Evolutionary conservation across 2,888 invertebrate species (phyloP).

Genomic region (Coelopa pilipes): DNA sequence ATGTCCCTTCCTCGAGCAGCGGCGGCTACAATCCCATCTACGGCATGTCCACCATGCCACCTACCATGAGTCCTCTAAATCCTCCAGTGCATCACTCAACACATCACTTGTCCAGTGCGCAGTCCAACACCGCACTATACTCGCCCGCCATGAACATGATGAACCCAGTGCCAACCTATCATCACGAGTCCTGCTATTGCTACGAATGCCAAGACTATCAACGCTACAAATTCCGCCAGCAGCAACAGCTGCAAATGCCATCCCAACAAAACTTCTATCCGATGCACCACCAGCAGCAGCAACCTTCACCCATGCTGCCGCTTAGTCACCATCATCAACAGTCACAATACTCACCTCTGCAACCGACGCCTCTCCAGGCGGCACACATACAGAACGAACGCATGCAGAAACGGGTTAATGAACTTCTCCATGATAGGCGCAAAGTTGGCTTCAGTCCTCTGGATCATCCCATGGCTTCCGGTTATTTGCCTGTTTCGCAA

Average conservation of each 20-base stretch:
- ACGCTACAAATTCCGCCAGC: conserved; percentile 49
- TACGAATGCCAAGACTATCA: conserved; percentile 65
- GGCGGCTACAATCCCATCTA: conserved; percentile 56
- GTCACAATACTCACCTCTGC: conserved; percentile 54
- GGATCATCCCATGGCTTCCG: conserved; percentile 52
- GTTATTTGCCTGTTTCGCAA: conserved; percentile 39
- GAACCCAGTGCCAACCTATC: conserved; percentile 45
- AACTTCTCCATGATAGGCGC: conserved; percentile 62
- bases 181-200: conserved; percentile 65
- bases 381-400: conserved; percentile 63
- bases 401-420: conserved; percentile 64
- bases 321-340: conserved; percentile 45
- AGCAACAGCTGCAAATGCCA: conserved; percentile 42
- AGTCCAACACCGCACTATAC: conserved; percentile 28
- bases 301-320: conserved; percentile 9
- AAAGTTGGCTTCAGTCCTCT: conserved; percentile 64
- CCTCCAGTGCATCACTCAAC: conserved; percentile 29
- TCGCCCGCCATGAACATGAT: conserved; percentile 38
- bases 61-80: conserved; percentile 52
- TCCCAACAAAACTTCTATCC: conserved; percentile 34
- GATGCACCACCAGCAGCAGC: conserved; percentile 41
- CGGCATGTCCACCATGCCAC: conserved; percentile 50
- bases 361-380: conserved; percentile 51
- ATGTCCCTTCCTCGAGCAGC: conserved; percentile 40
- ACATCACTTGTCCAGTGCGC: conserved; percentile 14